Evolutionary conservation across 2,888 invertebrate species (phyloP), one percentile per base, ranked within the genome.

Genomic region (Acronicta alni): DNA sequence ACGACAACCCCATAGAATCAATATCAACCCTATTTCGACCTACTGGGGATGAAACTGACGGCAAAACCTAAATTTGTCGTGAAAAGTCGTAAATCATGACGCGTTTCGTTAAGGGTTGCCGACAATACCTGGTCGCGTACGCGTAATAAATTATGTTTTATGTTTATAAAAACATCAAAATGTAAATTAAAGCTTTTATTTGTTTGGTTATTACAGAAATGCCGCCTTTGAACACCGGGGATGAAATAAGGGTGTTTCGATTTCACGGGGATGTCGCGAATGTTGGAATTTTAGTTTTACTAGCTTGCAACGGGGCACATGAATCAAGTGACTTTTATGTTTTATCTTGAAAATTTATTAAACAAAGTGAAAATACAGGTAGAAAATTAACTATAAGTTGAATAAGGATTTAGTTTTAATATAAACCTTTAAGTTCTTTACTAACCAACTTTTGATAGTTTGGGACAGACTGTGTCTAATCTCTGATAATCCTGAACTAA

Each of bases 61-160:
- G 57, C 49, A 63, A 54, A 58, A 47, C 54, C 68, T 67, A 52
- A 54, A 20, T 35, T 64, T 38, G 69, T 59, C 60, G 60, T 43
- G 16, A 2, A 45, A 20, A 56, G 67, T 67, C 75, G 68, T 78
- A 80, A 83, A 84, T 84, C 83, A 84, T 78, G 72, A 43, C 54
- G 72, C 80, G 72, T 83, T 83, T 77, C 76, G 80, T 81, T 80
- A 80, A 82, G 79, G 78, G 79, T 75, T 77, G 76, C 75, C 79
- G 79, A 80, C 82, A 77, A 67, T 77, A 74, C 77, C 72, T 76
- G 77, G 67, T 72, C 76, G 76, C 66, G 64, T 73, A 62, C 68
- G 60, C 63, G 57, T 74, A 70, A 77, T 77, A 77, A 77, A 77
- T 77, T 76, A 77, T 70, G 75, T 77, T 77, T 77, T 75, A 77